Base-by-base conservation (phyloP, 2,113 vertebrate species). In the Choloepus hoffmanni region DNA sequence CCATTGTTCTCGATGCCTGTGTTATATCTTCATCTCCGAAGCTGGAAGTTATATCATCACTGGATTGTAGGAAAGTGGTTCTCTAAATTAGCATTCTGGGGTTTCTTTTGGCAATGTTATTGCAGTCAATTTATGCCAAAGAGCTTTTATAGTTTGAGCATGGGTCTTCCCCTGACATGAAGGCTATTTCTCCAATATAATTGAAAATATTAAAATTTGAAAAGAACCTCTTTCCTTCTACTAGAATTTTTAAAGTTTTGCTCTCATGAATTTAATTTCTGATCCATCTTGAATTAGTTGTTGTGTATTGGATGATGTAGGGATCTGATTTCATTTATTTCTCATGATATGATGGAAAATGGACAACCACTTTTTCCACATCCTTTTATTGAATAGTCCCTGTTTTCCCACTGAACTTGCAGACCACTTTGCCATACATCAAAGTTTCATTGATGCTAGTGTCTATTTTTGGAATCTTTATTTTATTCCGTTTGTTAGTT, bases 201-300 rank as follows among this genome's bases (percentile, higher is more conserved):
- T n/a, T 74, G 28, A 90, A 81, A 78, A 60, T 5, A 65, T 43
- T 85, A 82, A 62, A 72, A 77, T 70, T 78, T 82, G 28, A 50
- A 40, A 45, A 94, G 48, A 28, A 19, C 48, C 45, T 55, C 2
- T 36, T 28, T 60, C 50, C 85, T n/a, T 50, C 76, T 67, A n/a
- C 19, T 55, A 26, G 92, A 94, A 78, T 23, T 33, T 67, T 85
- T 77, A 33, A 92, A 67, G 67, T 82, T 77, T 82, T 82, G 78
- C 5, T 85, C 45, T 78, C 60, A 23, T 73, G 26, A 30, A 24
- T 45, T 40, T 70, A 30, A 43, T 70, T 90, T 85, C 40, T 78
- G 72, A 45, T 91, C 36, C n/a, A 62, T 43, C 40, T n/a, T 24
- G 30, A 50, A 15, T 77, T 83, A 83, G 45, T 53, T 73, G 72